Conservation (phyloP, 1,140 invertebrate genomes). For the Metaphire vulgaris region DNA sequence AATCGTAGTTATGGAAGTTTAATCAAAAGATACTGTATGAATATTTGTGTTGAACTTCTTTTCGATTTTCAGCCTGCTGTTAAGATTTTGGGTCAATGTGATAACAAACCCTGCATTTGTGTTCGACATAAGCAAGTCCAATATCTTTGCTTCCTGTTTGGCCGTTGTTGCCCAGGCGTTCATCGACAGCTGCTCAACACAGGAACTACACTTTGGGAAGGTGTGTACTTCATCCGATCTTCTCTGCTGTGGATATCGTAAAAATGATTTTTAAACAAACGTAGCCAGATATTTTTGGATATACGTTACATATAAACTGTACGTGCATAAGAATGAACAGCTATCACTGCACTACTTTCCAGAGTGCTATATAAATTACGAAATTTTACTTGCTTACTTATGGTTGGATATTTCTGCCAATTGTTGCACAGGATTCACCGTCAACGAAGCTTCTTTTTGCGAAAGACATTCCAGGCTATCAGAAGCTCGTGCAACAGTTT, state of each 20-base stretch:
- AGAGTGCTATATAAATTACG: too few species aligned
- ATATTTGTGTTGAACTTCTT: too few species aligned
- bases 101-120: conserved; percentile 99
- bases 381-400: too few species aligned
- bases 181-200: conserved; percentile 99
- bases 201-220: conserved; percentile 96
- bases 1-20: too few species aligned
- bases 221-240: conserved; percentile 55
- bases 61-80: conserved; percentile 57
- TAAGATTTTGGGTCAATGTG: conserved; percentile 96
- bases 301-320: too few species aligned
- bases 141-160: conserved; percentile 96
- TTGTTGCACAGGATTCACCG: conserved; percentile 51
- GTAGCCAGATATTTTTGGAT: too few species aligned
- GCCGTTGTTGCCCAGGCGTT: conserved; percentile 99
- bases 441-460: conserved; percentile 51
- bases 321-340: too few species aligned
- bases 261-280: too few species aligned
- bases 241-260: too few species aligned
- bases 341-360: too few species aligned
- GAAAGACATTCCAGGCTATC: conserved; percentile 49
- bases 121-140: conserved; percentile 98
- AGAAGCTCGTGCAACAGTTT: conserved; percentile 52
- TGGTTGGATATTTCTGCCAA: too few species aligned
- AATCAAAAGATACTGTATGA: too few species aligned